Base-by-base conservation (phyloP, 2,113 vertebrate species). In the Nothocercus nigrocapillus region DNA sequence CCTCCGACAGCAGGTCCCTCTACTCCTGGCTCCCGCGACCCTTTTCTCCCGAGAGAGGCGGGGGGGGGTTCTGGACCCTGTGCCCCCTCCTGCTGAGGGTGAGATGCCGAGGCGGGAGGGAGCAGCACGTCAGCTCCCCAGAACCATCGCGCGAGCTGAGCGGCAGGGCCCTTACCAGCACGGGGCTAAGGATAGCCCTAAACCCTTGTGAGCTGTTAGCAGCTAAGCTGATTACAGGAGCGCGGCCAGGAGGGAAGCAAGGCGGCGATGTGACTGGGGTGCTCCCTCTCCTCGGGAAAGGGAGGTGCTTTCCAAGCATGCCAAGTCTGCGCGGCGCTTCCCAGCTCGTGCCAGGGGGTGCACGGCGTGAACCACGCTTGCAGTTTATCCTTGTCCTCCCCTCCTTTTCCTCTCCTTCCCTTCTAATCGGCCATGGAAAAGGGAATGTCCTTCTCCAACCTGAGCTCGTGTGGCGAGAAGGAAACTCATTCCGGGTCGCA, bases 161-260 rank as follows among this genome's bases (percentile, higher is more conserved):
- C 45, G 8, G 45, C 45, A 7, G 45, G 45, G 45, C 45, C 45
- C 7, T 20, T 47, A 19, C 18, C 18, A 8, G 45, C 45, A 18
- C 18, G 20, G 49, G 64, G 70, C 92, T 96, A 94, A 95, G 81
- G 85, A 88, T 78, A 94, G 94, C 78, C 80, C 85, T 94, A 90
- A 96, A 8, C 53, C 83, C 24, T 3, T 84, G 90, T 84, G 93
- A 93, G 88, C 93, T 95, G 90, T 94, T 91, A 95, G 95, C 91
- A 93, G 93, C 66, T 94, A 91, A 96, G 73, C 90, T 88, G 92
- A 96, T 96, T 97, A 94, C 93, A 88, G 62, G 61, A 90, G 73
- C 66, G 88, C 73, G 78, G 88, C 72, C 62, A 73, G 72, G 94
- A 94, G 81, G 72, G 94, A 94, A 96, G 92, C 88, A 88, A 89